Evolutionary conservation across 2,797 vertebrate genomes (phyloP), one percentile per base, ranked within the genome.

Genomic region (Pangasius mekongensis): DNA sequence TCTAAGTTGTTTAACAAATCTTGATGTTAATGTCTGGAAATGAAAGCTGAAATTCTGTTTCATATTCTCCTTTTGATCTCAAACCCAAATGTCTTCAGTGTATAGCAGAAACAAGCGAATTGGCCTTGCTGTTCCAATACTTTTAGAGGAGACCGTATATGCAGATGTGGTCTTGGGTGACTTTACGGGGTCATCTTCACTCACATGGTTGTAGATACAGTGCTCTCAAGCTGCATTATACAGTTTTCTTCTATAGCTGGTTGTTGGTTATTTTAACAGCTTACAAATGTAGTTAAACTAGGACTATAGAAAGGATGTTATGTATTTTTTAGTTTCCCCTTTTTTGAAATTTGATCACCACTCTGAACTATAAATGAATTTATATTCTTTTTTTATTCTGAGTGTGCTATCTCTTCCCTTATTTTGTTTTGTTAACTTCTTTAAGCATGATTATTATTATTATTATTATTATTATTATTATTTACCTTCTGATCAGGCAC

Each of bases 401-500:
- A 47, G 43, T 64, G 27, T 64, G 9, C 9, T 27, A n/a, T 64
- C 24, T n/a, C 62, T 64, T 27, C 10, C 3, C 14, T n/a, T 30
- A 2, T 30, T 22, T 9, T 66, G 14, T 69, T 47, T 74, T 3
- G 5, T 74, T 47, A 47, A 49, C 24, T 27, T 76, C 1, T 39
- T 13, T 33, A 56, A 80, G 16, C 3, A 0, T 77, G 13, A n/a
- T 5, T 33, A 10, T 7, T 9, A n/a, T 33, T 20, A 20, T 3
- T 43, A 56, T 30, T 73, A 9, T 56, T 33, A 20, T 71, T 18
- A 49, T 76, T 6, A 49, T 49, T 52, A 30, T 54, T 30, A 33
- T 56, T 84, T 47, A 20, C 27, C 8, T 3, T 89, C 30, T 88
- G 39, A 85, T 1, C 90, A 97, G 96, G 96, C 93, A 0, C 96